phyloP scores from a whole-genome alignment of 2,113 vertebrate genomes.

The Silurus asotus region DNA sequence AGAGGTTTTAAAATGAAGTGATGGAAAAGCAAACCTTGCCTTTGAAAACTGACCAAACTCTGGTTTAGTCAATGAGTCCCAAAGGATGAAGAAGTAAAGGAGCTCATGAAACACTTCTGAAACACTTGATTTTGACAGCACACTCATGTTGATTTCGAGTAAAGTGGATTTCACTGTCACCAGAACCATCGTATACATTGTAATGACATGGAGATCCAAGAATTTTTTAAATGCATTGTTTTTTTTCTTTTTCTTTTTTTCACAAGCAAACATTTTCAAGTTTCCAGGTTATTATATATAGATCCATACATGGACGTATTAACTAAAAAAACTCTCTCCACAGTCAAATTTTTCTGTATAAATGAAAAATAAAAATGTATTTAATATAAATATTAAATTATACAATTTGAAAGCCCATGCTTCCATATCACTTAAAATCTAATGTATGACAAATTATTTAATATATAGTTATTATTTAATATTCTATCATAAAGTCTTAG shows the following conservation, averaged over 20 bases:
- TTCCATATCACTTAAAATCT: not conserved
- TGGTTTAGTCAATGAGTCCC: not conserved
- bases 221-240: no score
- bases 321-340: not conserved
- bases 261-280: no score
- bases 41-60: not conserved
- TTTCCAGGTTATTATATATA: not conserved
- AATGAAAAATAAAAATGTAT: not conserved
- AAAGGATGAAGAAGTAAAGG: not conserved
- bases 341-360: not conserved
- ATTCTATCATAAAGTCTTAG: not conserved
- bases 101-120: not conserved
- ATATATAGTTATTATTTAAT: not conserved
- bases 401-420: not conserved
- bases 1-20: constrained; percentile 22
- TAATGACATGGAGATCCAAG: not conserved
- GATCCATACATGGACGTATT: not conserved
- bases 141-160: not conserved
- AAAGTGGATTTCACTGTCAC: constrained; percentile 3
- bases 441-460: not conserved
- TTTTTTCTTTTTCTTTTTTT: no score
- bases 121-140: not conserved
- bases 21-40: constrained; percentile 27
- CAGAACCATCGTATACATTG: not conserved
- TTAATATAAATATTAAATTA: not conserved